Evolutionary conservation across 2,888 invertebrate genomes (phyloP).

Genomic region (Anagyrus pseudococci): DNA sequence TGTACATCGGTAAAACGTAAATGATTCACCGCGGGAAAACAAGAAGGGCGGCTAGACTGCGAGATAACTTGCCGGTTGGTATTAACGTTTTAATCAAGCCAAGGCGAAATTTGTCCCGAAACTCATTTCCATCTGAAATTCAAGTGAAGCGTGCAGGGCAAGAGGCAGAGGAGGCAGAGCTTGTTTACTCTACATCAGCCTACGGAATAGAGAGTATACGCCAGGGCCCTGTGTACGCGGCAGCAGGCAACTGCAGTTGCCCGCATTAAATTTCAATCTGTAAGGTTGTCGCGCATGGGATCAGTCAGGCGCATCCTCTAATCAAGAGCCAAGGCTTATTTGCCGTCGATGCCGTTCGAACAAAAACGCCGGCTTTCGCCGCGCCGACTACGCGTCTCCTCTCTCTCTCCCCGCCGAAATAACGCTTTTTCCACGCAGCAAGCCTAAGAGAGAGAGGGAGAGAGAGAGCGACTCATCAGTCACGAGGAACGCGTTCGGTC

Average conservation of each 20-base stretch:
- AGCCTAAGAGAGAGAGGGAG: too few relatives aligned
- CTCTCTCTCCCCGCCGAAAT: neutral
- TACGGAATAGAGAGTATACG: too few relatives aligned
- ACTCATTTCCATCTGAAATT: neutral
- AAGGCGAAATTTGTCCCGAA: too few relatives aligned
- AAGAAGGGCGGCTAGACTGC: too few relatives aligned
- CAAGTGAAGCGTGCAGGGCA: too few relatives aligned
- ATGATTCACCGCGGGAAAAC: too few relatives aligned
- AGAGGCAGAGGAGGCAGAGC: too few relatives aligned
- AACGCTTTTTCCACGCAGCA: neutral
- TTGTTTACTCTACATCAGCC: too few relatives aligned
- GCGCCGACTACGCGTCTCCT: neutral
- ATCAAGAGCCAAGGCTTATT: neutral
- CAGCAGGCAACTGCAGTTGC: neutral
- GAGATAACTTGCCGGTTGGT: too few relatives aligned
- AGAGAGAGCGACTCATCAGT: conserved; percentile 54
- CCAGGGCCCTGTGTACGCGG: neutral
- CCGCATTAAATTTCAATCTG: conserved; percentile 61
- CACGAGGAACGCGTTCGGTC: conserved; percentile 48
- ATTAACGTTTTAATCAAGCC: too few relatives aligned
- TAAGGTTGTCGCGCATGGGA: conserved; percentile 51
- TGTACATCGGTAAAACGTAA: too few relatives aligned
- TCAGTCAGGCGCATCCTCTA: conserved; percentile 6
- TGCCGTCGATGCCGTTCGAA: too few relatives aligned
- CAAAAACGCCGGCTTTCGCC: neutral